Conservation (phyloP, 2,797 vertebrate genomes). For the Spinibarbus caldwelli region DNA sequence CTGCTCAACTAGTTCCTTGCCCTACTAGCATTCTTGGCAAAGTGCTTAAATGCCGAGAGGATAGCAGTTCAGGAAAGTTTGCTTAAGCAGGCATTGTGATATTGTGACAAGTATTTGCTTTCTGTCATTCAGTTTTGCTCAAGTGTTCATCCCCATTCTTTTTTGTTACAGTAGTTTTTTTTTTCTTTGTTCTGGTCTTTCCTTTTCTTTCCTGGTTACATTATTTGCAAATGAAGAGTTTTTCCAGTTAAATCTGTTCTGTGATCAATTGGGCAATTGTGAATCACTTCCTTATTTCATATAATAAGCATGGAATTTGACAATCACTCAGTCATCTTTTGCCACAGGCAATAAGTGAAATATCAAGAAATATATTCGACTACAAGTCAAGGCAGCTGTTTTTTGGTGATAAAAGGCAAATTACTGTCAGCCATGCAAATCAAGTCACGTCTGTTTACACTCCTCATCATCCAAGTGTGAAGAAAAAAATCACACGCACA, state of each 20-base stretch:
- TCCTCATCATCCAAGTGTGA: background rate
- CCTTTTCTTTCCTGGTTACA: background rate
- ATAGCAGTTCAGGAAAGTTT: background rate
- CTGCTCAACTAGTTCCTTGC: background rate
- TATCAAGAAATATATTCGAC: background rate
- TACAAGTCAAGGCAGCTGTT: background rate
- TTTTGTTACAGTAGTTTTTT: background rate
- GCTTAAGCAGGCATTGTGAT: background rate
- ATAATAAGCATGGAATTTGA: background rate
- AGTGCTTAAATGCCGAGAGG: background rate
- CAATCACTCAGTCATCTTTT: background rate
- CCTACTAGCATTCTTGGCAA: too few species aligned
- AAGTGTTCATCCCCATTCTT: background rate
- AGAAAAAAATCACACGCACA: background rate
- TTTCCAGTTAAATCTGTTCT: background rate
- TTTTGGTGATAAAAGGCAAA: background rate
- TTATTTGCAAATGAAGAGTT: too few species aligned
- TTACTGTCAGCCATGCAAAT: background rate
- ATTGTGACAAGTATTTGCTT: background rate
- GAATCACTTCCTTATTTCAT: too few species aligned
- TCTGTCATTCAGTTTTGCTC: background rate
- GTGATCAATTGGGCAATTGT: background rate
- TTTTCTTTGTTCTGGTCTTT: too few species aligned
- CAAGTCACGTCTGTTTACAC: background rate
- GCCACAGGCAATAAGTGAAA: background rate